These are phyloP conservation scores for Eulemur rubriventer DNA, from an alignment of 2,797 vertebrate genomes.

Conservation along the genomic window DNA sequence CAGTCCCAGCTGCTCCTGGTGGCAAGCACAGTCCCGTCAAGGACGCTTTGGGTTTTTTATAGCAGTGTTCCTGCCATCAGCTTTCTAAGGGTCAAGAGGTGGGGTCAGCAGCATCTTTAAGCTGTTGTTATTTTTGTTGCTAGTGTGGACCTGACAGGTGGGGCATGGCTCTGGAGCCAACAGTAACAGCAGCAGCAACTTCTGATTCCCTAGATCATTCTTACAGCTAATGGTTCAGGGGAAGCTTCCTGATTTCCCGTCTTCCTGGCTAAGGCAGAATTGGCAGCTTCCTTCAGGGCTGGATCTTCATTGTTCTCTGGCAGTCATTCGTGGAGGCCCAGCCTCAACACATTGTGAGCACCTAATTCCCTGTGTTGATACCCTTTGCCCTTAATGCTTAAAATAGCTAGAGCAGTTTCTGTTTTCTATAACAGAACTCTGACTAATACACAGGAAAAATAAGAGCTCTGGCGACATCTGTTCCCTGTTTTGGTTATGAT, in stretches of 20 bases:
- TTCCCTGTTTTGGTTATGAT: background rate
- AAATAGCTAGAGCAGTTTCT: slow-evolving; percentile 41
- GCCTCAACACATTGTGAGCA: background rate
- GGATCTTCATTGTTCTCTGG: background rate
- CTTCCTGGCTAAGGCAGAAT: background rate
- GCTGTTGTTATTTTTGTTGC: background rate
- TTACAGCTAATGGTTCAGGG: background rate
- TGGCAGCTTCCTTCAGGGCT: background rate
- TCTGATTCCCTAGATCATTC: background rate
- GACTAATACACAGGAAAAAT: background rate
- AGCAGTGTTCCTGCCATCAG: background rate
- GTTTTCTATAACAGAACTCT: background rate
- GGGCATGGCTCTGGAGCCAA: background rate
- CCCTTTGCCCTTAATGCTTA: slow-evolving; percentile 30
- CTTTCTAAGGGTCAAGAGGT: background rate
- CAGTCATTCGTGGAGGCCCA: background rate
- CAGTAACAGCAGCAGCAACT: background rate
- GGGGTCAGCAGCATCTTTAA: background rate
- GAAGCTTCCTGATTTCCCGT: background rate
- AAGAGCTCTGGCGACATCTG: background rate
- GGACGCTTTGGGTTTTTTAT: background rate
- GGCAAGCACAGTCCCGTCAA: background rate
- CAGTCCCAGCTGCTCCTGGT: background rate
- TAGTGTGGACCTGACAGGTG: background rate
- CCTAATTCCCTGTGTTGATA: background rate